A percentile compares a stretch with the other conserved stretches of the same genome.
These are phyloP conservation scores for Probaryconus sp. DNA, from an alignment of 1,140 invertebrate genomes.

Conservation along the genomic window DNA sequence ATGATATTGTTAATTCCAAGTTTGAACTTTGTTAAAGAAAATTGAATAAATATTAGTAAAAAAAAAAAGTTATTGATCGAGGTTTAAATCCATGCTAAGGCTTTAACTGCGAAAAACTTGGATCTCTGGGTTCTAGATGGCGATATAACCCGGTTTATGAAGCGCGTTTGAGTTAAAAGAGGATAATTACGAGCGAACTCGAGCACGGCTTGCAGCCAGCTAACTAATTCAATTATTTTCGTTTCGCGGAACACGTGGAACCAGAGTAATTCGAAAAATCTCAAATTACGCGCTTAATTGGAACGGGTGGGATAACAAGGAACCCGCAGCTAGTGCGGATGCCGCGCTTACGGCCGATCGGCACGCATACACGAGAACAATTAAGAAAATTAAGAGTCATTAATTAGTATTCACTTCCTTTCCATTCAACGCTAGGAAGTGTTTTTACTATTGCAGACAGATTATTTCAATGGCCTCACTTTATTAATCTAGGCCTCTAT, in stretches of 20 bases:
- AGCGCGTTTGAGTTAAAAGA: constrained; percentile 33
- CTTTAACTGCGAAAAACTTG: constrained; percentile 48
- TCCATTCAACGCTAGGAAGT: constrained; percentile 59
- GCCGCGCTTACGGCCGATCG: constrained; percentile 66
- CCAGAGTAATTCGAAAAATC: constrained; percentile 59
- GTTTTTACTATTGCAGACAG: constrained; percentile 72
- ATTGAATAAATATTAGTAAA: too few relatives aligned
- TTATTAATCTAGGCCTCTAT: constrained; percentile 66
- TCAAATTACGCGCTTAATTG: constrained; percentile 60
- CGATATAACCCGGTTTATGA: constrained; percentile 41
- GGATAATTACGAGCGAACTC: constrained; percentile 46
- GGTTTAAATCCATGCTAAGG: constrained; percentile 66
- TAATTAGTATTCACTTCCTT: constrained; percentile 78
- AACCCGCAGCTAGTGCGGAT: constrained; percentile 53
- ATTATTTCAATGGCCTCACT: constrained; percentile 67
- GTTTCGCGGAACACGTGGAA: constrained; percentile 58
- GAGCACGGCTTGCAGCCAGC: constrained; percentile 45
- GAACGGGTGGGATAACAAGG: constrained; percentile 53
- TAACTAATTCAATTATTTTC: constrained; percentile 62
- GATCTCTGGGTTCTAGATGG: constrained; percentile 56
- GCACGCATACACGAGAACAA: constrained; percentile 70
- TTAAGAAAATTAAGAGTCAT: constrained; percentile 79
- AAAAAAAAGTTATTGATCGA: constrained; percentile 25
- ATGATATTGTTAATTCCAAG: too few relatives aligned
- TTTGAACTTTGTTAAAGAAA: too few relatives aligned